Evolutionary conservation across 1,140 invertebrate genomes (phyloP).

Genomic region (Orius insidiosus): DNA sequence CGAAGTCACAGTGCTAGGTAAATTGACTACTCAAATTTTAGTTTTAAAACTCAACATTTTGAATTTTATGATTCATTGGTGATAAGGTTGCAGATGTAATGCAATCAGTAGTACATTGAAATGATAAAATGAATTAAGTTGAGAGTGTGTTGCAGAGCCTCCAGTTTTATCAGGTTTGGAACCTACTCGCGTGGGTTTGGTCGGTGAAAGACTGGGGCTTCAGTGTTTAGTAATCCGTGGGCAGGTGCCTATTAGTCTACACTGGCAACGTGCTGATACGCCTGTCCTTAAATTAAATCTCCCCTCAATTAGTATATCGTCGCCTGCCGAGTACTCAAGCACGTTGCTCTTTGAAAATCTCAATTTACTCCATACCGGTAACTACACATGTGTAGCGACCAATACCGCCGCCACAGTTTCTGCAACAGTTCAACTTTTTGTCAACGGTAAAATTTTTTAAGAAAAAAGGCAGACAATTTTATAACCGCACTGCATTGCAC

Average conservation of each 20-base stretch:
- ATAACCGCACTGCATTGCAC: constrained; percentile 12
- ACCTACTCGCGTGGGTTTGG: constrained; percentile 37
- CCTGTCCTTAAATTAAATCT: constrained; percentile 21
- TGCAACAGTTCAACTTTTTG: constrained; percentile 39
- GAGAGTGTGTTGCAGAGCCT: constrained; percentile 32
- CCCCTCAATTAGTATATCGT: constrained; percentile 7
- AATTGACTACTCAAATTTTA: constrained; percentile 29
- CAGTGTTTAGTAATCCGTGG: constrained; percentile 44
- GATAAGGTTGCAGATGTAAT: not conserved
- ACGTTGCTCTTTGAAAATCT: constrained; percentile 39
- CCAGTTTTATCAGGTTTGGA: constrained; percentile 43
- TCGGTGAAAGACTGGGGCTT: constrained; percentile 44
- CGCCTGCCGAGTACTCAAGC: constrained; percentile 34
- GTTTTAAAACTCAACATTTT: not conserved
- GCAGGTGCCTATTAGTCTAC: constrained; percentile 46
- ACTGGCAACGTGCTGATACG: constrained; percentile 51
- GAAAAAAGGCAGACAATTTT: not conserved
- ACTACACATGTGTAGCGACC: constrained; percentile 48
- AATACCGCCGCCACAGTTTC: constrained; percentile 39
- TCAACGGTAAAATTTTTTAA: constrained; percentile 33
- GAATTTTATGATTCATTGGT: not conserved
- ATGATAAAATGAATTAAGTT: constrained; percentile 15
- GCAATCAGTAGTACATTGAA: not conserved
- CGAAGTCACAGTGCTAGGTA: constrained; percentile 37
- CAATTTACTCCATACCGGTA: constrained; percentile 43